A percentile compares a stretch with the other conserved stretches of the same genome.
Conservation (phyloP, 2,888 invertebrate genomes). For the Agrochola litura region DNA sequence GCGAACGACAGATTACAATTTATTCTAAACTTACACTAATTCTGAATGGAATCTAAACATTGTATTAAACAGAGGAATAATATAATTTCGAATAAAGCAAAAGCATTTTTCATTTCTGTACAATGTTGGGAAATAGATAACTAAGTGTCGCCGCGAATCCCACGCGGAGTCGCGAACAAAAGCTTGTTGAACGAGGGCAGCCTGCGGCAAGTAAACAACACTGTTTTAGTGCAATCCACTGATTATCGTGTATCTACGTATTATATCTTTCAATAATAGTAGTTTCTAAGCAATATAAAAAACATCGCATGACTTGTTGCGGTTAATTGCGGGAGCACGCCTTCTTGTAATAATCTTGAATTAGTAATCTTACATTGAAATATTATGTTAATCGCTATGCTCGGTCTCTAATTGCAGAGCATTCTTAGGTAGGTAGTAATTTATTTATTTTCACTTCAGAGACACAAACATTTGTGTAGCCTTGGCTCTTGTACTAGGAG, state of each 20-base stretch:
- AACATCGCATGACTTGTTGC: slow-evolving; percentile 59
- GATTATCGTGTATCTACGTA: slow-evolving; percentile 13
- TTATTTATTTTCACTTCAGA: no score
- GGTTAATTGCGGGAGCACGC: slow-evolving; percentile 51
- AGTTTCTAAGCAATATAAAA: slow-evolving; percentile 42
- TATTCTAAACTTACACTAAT: slow-evolving; percentile 19
- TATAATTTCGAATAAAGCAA: slow-evolving; percentile 16
- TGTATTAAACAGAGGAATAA: slow-evolving; percentile 13
- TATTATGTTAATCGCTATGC: slow-evolving; percentile 44
- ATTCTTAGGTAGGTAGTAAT: neutral
- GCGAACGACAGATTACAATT: slow-evolving; percentile 13
- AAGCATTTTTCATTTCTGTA: slow-evolving; percentile 34
- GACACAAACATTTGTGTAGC: no score
- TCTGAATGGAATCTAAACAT: slow-evolving; percentile 18
- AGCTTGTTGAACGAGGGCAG: slow-evolving; percentile 26
- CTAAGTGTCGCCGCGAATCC: slow-evolving; percentile 41
- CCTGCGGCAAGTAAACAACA: slow-evolving; percentile 25
- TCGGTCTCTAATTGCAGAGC: slow-evolving; percentile 36
- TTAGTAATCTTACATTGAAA: slow-evolving; percentile 50
- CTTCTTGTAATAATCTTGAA: slow-evolving; percentile 54
- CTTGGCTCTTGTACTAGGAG: no score
- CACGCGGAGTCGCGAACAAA: slow-evolving; percentile 43
- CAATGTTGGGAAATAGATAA: slow-evolving; percentile 41
- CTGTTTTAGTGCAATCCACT: slow-evolving; percentile 25
- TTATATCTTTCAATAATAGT: slow-evolving; percentile 25